Percentiles rank a stretch among this genome's conserved stretches.
These are phyloP conservation scores for Hapalemur alaotrensis DNA, from an alignment of 2,797 vertebrate species.

Conservation along the genomic window DNA sequence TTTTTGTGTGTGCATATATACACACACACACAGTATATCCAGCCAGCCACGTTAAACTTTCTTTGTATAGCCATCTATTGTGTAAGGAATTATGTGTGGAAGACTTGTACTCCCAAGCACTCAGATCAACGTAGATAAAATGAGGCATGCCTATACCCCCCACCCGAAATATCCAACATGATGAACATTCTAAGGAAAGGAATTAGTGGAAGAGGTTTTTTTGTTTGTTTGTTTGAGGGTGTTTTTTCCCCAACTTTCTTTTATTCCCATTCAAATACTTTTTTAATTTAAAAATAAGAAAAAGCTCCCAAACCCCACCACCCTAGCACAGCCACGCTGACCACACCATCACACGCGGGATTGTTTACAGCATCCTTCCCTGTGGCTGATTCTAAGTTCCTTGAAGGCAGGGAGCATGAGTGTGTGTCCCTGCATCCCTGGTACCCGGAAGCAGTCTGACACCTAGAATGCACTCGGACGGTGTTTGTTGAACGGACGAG, in stretches of 20 bases:
- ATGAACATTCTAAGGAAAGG: not conserved
- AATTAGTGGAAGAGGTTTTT: not conserved
- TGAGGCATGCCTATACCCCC: not conserved
- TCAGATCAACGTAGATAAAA: not conserved
- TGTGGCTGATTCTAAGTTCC: accelerated
- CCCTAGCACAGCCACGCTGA: not conserved
- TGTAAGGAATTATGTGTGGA: not conserved
- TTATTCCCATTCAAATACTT: not conserved
- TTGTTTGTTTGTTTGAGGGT: not conserved
- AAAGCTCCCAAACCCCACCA: not conserved
- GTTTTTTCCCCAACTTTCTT: not conserved
- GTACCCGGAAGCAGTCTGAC: not conserved
- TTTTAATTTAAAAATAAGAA: not conserved
- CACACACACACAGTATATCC: not conserved
- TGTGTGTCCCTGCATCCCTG: not conserved
- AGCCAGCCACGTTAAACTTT: not conserved
- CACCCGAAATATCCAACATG: not conserved
- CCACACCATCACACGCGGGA: too few species aligned
- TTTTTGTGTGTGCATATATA: too few species aligned
- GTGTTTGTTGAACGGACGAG: not conserved
- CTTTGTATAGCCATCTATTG: not conserved
- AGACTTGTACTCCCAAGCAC: too few species aligned
- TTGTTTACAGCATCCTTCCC: not conserved
- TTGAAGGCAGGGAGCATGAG: accelerated
- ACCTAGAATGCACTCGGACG: not conserved